A percentile compares a stretch with the other conserved stretches of the same genome.
phyloP scores from a whole-genome alignment of 2,888 invertebrate genomes.

The Tetrapedia diversipes region DNA sequence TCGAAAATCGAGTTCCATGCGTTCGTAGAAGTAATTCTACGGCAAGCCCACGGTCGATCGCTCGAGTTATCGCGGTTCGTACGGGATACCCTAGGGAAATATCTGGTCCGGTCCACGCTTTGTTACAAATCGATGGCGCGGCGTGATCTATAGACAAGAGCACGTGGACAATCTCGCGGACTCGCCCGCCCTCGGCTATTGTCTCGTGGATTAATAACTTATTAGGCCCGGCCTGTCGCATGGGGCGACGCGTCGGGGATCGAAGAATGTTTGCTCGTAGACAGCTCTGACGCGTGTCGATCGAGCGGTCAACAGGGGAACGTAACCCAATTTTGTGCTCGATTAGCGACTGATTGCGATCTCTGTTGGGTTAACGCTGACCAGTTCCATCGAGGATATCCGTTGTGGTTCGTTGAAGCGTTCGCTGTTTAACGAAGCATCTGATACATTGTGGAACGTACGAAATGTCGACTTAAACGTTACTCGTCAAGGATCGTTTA shows the following conservation, averaged over 20 bases:
- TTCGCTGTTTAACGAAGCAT: too few relatives aligned
- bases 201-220: conserved; percentile 70
- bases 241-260: background rate
- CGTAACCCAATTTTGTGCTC: conserved; percentile 1
- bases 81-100: conserved; percentile 74
- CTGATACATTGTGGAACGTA: too few relatives aligned
- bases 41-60: conserved; percentile 19
- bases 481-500: too few relatives aligned
- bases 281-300: background rate
- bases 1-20: conserved; percentile 45
- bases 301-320: background rate
- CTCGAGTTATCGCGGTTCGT: conserved; percentile 73
- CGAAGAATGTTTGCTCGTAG: background rate
- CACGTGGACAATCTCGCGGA: conserved; percentile 48
- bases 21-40: conserved; percentile 56
- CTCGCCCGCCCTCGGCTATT: conserved; percentile 72
- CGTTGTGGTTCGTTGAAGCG: background rate
- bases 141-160: conserved; percentile 66
- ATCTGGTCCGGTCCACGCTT: conserved; percentile 63
- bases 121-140: conserved; percentile 73
- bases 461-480: too few relatives aligned
- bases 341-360: background rate
- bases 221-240: conserved; percentile 29
- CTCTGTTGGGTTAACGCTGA: background rate
- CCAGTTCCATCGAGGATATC: background rate